Evolutionary conservation across 2,888 invertebrate genomes (phyloP).

Genomic region (Craniophora ligustri): DNA sequence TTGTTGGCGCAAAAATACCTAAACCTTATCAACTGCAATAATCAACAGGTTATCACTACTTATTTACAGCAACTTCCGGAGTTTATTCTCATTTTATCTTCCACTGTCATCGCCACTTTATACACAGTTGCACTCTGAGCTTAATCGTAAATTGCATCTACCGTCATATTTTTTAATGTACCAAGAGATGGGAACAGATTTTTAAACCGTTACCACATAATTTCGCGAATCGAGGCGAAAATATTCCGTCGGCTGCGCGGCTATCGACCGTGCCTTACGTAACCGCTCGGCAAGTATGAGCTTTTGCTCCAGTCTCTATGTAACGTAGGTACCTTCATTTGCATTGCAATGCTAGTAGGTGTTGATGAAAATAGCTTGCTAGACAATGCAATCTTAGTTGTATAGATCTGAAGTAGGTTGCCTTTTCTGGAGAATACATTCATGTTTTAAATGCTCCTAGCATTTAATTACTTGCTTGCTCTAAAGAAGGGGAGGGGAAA

Average conservation of each 20-base stretch:
- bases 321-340: slow-evolving; percentile 41
- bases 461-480: too few relatives aligned
- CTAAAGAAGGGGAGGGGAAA: too few relatives aligned
- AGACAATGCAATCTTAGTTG: not conserved
- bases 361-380: slow-evolving; percentile 14
- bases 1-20: not conserved
- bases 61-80: not conserved
- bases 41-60: not conserved
- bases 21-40: not conserved
- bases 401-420: not conserved
- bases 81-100: not conserved
- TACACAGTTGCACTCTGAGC: slow-evolving; percentile 1
- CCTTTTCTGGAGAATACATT: not conserved
- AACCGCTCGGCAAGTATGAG: slow-evolving; percentile 47
- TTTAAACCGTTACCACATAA: slow-evolving; percentile 39
- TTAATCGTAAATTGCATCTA: slow-evolving; percentile 12
- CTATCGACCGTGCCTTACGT: slow-evolving; percentile 58
- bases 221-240: slow-evolving; percentile 42
- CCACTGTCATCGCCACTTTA: not conserved
- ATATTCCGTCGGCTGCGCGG: slow-evolving; percentile 32
- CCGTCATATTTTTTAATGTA: slow-evolving; percentile 19
- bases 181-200: slow-evolving; percentile 27
- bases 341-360: slow-evolving; percentile 41
- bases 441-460: too few relatives aligned
- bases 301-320: slow-evolving; percentile 37